phyloP scores from a whole-genome alignment of 2,113 vertebrate genomes.

The Hippocampus abdominalis region DNA sequence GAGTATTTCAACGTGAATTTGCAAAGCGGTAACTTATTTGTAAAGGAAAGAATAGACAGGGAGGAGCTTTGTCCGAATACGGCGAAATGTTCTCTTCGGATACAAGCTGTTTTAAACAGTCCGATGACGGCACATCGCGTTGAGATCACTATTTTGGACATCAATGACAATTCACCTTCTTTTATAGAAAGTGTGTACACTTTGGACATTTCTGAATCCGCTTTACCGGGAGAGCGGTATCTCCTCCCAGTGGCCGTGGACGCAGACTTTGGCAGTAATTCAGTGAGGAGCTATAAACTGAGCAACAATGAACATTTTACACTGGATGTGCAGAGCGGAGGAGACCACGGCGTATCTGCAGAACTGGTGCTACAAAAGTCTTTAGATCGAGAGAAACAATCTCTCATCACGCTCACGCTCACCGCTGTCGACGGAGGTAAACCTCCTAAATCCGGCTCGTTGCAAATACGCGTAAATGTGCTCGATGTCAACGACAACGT shows the following conservation, averaged over 20 bases:
- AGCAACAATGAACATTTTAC: conserved; percentile 37
- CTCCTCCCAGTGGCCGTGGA: conserved; percentile 38
- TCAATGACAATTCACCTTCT: conserved; percentile 64
- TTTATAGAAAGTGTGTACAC: conserved; percentile 22
- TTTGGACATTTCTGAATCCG: conserved; percentile 41
- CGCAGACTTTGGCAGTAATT: conserved; percentile 26
- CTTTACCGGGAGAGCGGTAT: conserved; percentile 26
- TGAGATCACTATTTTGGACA: conserved; percentile 55
- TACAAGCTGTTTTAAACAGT: conserved; percentile 56
- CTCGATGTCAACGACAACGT: conserved; percentile 65
- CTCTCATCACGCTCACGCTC: conserved; percentile 32
- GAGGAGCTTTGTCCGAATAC: conserved; percentile 58
- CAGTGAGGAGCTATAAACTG: conserved; percentile 26
- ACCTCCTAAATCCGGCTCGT: conserved; percentile 40
- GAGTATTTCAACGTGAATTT: conserved; percentile 3
- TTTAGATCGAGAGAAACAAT: conserved; percentile 60
- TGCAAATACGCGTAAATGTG: conserved; percentile 50
- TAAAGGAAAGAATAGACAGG: conserved; percentile 46
- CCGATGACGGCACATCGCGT: conserved; percentile 57
- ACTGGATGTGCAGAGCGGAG: conserved; percentile 24
- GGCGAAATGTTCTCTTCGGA: conserved; percentile 46
- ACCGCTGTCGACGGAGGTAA: conserved; percentile 55
- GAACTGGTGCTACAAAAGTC: conserved; percentile 46
- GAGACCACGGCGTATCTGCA: conserved; percentile 30
- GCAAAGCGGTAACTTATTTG: not conserved